These are phyloP conservation scores for Helicoverpa armigera DNA, from an alignment of 1,140 invertebrate species.

Conservation along the genomic window DNA sequence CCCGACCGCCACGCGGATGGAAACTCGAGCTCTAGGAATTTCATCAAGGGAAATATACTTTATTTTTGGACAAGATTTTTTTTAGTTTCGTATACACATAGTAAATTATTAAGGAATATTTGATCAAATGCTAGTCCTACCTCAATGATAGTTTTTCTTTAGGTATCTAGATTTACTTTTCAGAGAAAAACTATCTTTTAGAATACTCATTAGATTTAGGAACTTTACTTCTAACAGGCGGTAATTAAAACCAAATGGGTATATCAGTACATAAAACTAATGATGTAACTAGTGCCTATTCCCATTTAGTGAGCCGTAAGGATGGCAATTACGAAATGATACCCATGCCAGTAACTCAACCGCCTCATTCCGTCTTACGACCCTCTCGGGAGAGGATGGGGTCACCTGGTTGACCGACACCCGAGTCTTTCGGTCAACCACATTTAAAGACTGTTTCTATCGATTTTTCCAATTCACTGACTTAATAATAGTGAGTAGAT, in stretches of 20 bases:
- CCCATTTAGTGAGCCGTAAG: not conserved
- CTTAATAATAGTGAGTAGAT: no score
- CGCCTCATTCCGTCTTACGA: not conserved
- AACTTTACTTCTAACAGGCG: no score
- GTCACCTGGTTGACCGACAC: not conserved
- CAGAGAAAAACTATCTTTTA: no score
- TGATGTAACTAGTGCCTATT: not conserved
- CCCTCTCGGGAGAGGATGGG: not conserved
- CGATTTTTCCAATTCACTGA: not conserved
- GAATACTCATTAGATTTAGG: no score
- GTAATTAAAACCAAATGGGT: no score
- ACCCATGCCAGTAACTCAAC: not conserved
- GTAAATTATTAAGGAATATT: not conserved
- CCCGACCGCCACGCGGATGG: conserved; percentile 8
- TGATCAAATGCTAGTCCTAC: not conserved
- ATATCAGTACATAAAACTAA: no score
- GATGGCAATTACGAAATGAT: not conserved
- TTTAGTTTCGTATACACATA: not conserved
- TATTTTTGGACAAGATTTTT: conserved; percentile 3
- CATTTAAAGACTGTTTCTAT: not conserved
- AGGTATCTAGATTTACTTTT: not conserved
- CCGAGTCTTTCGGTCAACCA: no score
- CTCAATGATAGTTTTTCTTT: not conserved
- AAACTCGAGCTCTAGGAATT: conserved; percentile 26
- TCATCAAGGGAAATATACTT: conserved; percentile 39